Conservation (phyloP, 2,888 invertebrate genomes). For the Neoscelio sp. region DNA sequence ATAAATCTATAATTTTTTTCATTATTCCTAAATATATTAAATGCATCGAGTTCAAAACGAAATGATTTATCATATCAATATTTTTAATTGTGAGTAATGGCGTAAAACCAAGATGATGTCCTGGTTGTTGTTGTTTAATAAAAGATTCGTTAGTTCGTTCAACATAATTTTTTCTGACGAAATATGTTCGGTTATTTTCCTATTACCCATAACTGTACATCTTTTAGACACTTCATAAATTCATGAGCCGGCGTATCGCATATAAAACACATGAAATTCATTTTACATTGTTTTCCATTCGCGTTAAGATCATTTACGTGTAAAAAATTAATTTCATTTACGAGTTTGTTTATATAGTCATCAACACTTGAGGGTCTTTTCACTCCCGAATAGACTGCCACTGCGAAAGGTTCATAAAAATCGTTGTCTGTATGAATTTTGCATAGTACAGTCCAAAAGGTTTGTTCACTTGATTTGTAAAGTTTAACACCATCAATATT, state of each 20-base stretch:
- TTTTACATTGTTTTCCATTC: constrained; percentile 9
- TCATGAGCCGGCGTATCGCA: constrained; percentile 62
- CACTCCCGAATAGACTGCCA: constrained; percentile 47
- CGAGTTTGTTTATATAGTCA: constrained; percentile 41
- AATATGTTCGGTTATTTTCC: background rate
- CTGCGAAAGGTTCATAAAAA: constrained; percentile 50
- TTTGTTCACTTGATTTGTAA: constrained; percentile 41
- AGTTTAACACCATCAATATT: constrained; percentile 55
- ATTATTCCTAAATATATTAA: constrained; percentile 18
- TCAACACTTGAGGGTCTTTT: constrained; percentile 38
- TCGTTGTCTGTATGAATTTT: constrained; percentile 34
- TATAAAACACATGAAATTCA: constrained; percentile 53
- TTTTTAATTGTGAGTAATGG: background rate
- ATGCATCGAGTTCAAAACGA: constrained; percentile 17
- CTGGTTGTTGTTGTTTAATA: background rate
- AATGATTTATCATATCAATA: constrained; percentile 11
- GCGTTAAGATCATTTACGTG: constrained; percentile 16
- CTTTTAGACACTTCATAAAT: constrained; percentile 10
- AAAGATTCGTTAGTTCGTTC: constrained; percentile 4
- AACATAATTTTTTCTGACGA: background rate
- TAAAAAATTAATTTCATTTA: constrained; percentile 43
- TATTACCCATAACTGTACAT: constrained; percentile 2
- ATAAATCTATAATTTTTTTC: background rate
- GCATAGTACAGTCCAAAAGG: constrained; percentile 54
- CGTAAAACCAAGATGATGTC: constrained; percentile 4